Base-by-base conservation (phyloP, 2,888 invertebrate species). In the Odontocolon sp. region DNA sequence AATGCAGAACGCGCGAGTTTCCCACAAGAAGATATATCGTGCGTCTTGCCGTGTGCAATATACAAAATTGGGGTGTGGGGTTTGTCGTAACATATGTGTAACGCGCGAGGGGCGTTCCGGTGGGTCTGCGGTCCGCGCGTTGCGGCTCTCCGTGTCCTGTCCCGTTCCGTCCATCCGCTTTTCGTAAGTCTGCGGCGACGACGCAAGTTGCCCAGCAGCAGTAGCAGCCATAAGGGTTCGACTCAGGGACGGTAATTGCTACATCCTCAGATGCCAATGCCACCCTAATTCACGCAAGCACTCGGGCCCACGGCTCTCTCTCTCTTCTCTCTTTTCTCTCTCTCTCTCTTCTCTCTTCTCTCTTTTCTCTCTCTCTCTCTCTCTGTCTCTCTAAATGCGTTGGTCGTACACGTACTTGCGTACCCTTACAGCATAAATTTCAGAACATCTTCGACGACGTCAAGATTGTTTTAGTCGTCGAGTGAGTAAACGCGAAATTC, bases 51-150 rank as follows among this genome's bases (percentile, higher is more conserved):
- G n/a, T n/a, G 84, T 84, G 85, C 82, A 80, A 33, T 54, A 82
- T 81, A 80, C 71, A 77, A 82, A 80, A 77, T 80, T 79, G 78
- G 64, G 80, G 73, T 42, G 78, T 68, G 16, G 66, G 47, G 52
- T 64, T 72, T 70, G 83, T 80, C 78, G 87, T 87, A 88, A 89
- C 90, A 90, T 90, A 87, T 90, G 90, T 90, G 88, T 88, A 90
- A 90, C 89, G 87, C 89, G 87, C 88, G 82, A 89, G 87, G 89
- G 90, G 90, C 90, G 90, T 85, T 88, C 87, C 82, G 86, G 86
- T 83, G 88, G 86, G 73, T 77, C 63, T 88, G 88, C 86, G 88
- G 89, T 87, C 83, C 82, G 54, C 38, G 86, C 83, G 81, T 76
- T 81, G 77, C 81, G 75, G 83, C 82, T 47, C 38, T 59, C 57